Evolutionary conservation across 2,888 invertebrate species (phyloP).

Genomic region (Lacanobia wlatinum): DNA sequence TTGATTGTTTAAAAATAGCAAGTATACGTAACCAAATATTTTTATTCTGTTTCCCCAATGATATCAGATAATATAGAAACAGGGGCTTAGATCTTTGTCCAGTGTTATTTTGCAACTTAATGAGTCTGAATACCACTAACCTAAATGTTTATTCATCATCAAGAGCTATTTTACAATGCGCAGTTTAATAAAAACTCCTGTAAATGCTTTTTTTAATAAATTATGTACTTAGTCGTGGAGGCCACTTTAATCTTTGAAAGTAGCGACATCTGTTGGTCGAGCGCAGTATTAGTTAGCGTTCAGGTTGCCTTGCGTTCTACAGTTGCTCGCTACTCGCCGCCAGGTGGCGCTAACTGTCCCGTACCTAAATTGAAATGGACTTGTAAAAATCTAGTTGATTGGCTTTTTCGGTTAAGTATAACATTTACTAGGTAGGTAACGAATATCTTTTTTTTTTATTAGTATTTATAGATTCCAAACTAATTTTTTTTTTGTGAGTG

Average conservation of each 20-base stretch:
- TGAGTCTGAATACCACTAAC: too few relatives aligned
- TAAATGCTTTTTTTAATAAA: neutral
- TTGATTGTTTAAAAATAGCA: neutral
- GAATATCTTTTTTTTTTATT: too few relatives aligned
- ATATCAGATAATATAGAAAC: constrained; percentile 3
- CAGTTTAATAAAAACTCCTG: fast-evolving
- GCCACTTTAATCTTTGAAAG: neutral
- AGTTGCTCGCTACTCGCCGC: constrained; percentile 39
- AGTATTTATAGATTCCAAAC: too few relatives aligned
- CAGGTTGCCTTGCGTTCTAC: neutral
- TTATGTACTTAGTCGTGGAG: fast-evolving
- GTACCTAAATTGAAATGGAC: neutral
- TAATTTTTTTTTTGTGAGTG: too few relatives aligned
- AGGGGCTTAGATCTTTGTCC: neutral
- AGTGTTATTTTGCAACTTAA: neutral
- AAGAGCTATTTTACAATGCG: too few relatives aligned
- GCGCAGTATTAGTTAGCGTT: neutral
- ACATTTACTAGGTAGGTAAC: too few relatives aligned
- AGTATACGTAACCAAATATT: constrained; percentile 10
- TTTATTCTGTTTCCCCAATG: neutral
- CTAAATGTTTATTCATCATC: neutral
- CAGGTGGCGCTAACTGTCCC: constrained; percentile 55
- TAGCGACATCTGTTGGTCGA: constrained; percentile 59
- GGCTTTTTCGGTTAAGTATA: neutral
- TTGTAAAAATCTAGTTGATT: neutral